Conservation (phyloP, 2,888 invertebrate genomes). For the Koerneria pararmatus region DNA sequence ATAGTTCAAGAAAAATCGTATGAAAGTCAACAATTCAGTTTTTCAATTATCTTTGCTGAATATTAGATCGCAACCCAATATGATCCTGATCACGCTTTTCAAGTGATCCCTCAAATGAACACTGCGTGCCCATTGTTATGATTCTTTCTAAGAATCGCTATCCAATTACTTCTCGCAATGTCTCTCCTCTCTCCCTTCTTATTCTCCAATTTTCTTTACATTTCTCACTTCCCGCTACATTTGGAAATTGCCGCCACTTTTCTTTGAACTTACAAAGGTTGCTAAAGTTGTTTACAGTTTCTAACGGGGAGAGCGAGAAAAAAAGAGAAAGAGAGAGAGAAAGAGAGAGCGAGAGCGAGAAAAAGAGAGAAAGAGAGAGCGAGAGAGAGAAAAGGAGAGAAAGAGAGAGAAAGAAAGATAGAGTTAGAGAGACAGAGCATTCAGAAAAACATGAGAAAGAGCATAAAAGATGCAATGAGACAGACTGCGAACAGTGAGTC, state of each 20-base stretch:
- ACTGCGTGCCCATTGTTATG: not conserved
- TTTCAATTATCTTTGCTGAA: no score
- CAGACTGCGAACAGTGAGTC: no score
- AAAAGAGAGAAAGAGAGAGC: not conserved
- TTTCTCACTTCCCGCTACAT: no score
- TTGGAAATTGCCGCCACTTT: no score
- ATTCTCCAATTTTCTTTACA: not conserved
- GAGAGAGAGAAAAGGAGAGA: not conserved
- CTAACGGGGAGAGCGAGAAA: not conserved
- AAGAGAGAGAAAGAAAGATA: no score
- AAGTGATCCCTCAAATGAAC: conserved; percentile 1
- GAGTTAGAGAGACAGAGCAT: no score
- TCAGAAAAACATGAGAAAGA: no score
- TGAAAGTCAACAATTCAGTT: no score
- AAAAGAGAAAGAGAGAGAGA: not conserved
- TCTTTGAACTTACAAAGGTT: not conserved
- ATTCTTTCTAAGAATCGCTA: conserved; percentile 3
- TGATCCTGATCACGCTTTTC: not conserved
- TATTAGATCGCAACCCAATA: not conserved
- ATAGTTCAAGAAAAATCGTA: no score
- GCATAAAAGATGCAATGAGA: no score
- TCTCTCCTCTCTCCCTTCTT: conserved; percentile 1
- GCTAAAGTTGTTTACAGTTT: not conserved
- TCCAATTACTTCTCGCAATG: conserved; percentile 5
- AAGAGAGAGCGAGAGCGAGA: not conserved